Conservation (phyloP, 1,140 invertebrate species). For the Platyura marginata region DNA sequence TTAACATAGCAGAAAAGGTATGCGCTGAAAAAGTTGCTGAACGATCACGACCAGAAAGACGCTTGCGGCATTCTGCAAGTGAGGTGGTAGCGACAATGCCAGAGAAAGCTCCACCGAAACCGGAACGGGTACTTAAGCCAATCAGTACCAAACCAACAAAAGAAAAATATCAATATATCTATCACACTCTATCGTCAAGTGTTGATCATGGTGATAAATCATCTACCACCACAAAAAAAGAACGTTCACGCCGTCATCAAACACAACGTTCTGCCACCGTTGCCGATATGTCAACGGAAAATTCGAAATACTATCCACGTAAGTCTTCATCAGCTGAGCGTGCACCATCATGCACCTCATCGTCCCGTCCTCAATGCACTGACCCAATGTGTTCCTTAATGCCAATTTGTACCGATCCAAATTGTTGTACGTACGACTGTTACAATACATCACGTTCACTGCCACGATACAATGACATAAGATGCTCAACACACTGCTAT, state of each 20-base stretch:
- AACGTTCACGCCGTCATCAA: slow-evolving; percentile 21
- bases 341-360: slow-evolving; percentile 11
- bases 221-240: slow-evolving; percentile 9
- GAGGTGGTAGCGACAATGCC: slow-evolving; percentile 12
- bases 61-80: slow-evolving; percentile 17
- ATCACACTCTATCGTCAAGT: background rate
- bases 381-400: slow-evolving; percentile 21
- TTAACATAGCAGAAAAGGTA: slow-evolving; percentile 1
- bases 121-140: slow-evolving; percentile 17
- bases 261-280: slow-evolving; percentile 23
- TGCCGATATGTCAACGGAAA: slow-evolving; percentile 15
- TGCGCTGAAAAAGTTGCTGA: background rate
- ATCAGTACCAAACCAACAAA: slow-evolving; percentile 13
- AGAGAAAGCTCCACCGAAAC: slow-evolving; percentile 5
- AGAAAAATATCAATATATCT: slow-evolving; percentile 20
- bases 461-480: slow-evolving; percentile 10
- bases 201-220: background rate
- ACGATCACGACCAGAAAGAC: slow-evolving; percentile 10
- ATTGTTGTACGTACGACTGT: slow-evolving; percentile 20
- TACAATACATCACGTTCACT: slow-evolving; percentile 16
- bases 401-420: slow-evolving; percentile 23
- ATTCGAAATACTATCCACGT: slow-evolving; percentile 8
- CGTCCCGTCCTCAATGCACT: slow-evolving; percentile 17
- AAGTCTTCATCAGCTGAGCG: slow-evolving; percentile 23
- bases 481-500: slow-evolving; percentile 1